Evolutionary conservation across 2,888 invertebrate species (phyloP), one percentile per base, ranked within the genome.

Genomic region (Cephus nigrinus): DNA sequence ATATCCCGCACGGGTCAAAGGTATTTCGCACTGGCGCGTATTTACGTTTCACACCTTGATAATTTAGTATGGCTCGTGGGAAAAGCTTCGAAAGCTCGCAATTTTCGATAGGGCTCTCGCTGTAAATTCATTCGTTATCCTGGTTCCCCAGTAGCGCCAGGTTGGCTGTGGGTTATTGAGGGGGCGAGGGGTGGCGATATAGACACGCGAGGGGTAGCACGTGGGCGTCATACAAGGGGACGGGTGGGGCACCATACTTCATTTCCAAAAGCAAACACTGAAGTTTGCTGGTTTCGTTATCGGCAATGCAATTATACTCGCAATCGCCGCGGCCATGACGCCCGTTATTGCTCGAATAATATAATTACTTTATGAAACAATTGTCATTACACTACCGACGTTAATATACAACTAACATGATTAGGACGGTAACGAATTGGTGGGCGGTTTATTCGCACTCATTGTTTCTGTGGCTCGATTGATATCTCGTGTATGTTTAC

Each of bases 271-370:
- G 81, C 80, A 80, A 83, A 76, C 80, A 83, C 75, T 74, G 79
- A 80, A 82, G 76, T 79, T 76, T 73, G 77, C 23, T 15, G 55
- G n/a, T 36, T 68, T 55, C 74, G 81, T 78, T 84, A 84, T 82
- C 82, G 84, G 76, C 77, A 81, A 80, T 82, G 82, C 81, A 84
- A 84, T 85, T 85, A 84, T 74, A 81, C 81, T 80, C 68, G 35
- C 81, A 81, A 80, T 78, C 79, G 82, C 76, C 75, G 69, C 76
- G 36, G 76, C n/a, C 74, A 76, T 74, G 68, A 75, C 75, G 79
- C 69, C 76, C 79, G 78, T 82, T 81, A 84, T 76, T 31, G 74
- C 35, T 79, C 76, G 74, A 75, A 80, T 80, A 80, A 81, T 81
- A 80, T 80, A 79, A 83, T 82, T 82, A 83, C 77, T 77, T 74